phyloP scores from a whole-genome alignment of 2,797 vertebrate genomes.

The Pelochelys cantorii region DNA sequence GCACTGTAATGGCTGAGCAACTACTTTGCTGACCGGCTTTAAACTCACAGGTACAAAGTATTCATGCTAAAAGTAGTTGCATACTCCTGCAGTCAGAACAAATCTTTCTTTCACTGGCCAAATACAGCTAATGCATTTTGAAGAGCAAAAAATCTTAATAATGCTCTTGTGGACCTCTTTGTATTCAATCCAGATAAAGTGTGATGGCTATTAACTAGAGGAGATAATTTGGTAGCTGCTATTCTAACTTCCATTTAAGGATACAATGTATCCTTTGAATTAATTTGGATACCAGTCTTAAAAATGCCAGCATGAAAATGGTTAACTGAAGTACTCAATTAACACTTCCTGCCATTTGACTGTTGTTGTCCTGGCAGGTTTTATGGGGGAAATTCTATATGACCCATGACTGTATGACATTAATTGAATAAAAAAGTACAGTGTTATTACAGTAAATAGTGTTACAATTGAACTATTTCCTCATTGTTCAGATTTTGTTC shows the following conservation, averaged over 20 bases:
- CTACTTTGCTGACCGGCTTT: background rate
- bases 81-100: background rate
- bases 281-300: background rate
- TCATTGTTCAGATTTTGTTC: constrained; percentile 18
- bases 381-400: background rate
- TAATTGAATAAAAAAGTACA: background rate
- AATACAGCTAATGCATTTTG: background rate
- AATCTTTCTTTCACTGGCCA: background rate
- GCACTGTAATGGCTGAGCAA: background rate
- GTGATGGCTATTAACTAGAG: background rate
- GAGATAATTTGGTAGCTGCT: background rate
- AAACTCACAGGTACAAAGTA: background rate
- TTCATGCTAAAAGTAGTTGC: background rate
- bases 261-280: background rate
- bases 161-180: background rate
- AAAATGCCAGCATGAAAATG: background rate
- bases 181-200: background rate
- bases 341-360: background rate
- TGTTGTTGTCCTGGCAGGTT: background rate
- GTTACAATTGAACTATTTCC: constrained; percentile 1
- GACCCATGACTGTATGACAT: background rate
- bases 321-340: background rate
- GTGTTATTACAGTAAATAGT: background rate
- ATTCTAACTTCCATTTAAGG: background rate
- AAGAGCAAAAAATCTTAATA: background rate